phyloP scores from a whole-genome alignment of 2,113 vertebrate species.

The Rhodinocichla rosea region DNA sequence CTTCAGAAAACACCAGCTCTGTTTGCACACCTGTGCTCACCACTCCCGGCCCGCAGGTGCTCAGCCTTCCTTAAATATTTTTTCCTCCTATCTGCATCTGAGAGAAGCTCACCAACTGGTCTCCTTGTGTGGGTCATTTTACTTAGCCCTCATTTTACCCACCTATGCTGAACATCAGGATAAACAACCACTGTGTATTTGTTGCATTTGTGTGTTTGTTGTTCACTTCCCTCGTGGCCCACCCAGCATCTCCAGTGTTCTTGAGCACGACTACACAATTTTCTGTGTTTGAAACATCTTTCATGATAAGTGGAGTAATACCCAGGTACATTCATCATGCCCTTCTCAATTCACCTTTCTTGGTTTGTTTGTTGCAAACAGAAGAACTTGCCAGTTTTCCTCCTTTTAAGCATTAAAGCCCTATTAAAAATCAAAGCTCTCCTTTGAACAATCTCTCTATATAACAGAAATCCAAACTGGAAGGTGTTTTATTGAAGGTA shows the following conservation, averaged over 20 bases:
- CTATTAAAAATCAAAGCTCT: not conserved
- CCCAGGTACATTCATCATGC: not conserved
- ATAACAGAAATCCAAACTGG: not conserved
- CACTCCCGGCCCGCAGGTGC: not conserved
- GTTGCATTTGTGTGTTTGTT: not conserved
- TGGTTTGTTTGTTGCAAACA: not conserved
- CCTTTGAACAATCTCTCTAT: not conserved
- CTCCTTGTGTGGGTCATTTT: not conserved
- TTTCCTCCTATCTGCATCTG: not conserved
- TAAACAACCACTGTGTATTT: not conserved
- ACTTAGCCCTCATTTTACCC: not conserved
- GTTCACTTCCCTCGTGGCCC: not conserved
- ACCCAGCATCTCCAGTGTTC: not conserved
- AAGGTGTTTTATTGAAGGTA: not conserved
- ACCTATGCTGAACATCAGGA: fast-evolving
- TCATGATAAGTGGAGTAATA: not conserved
- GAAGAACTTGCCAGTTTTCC: not conserved
- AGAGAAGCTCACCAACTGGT: not conserved
- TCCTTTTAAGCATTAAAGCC: not conserved
- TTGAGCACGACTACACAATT: fast-evolving
- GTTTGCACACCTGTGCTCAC: not conserved
- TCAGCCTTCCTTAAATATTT: not conserved
- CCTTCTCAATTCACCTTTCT: not conserved
- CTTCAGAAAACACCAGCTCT: not conserved
- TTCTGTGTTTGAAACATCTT: not conserved